Evolutionary conservation across 1,140 invertebrate genomes (phyloP).

Genomic region (Bombus fervidus): DNA sequence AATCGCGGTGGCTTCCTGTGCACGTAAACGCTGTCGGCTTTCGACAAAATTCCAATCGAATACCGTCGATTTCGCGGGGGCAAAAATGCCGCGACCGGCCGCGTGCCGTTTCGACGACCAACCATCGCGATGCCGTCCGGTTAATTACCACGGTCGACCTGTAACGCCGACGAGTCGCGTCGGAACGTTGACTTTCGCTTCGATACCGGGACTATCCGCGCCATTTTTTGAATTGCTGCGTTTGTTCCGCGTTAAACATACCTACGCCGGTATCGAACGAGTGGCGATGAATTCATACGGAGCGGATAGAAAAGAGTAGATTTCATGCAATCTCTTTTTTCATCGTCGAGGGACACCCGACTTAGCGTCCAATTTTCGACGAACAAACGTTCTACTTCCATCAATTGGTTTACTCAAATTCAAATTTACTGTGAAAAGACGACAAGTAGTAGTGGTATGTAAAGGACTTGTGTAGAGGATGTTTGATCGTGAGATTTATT

Average conservation of each 20-base stretch:
- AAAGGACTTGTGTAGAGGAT: no score
- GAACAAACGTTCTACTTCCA: background rate
- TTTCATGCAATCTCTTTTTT: no score
- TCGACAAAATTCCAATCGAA: slow-evolving; percentile 45
- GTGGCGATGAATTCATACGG: background rate
- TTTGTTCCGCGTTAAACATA: background rate
- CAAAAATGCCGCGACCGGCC: slow-evolving; percentile 37
- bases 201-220: background rate
- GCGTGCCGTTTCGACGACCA: slow-evolving; percentile 24
- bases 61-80: slow-evolving; percentile 42
- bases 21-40: slow-evolving; percentile 33
- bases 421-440: no score
- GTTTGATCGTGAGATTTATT: no score
- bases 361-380: background rate
- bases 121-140: slow-evolving; percentile 20
- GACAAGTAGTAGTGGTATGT: no score
- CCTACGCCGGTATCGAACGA: background rate
- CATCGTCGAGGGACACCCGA: no score
- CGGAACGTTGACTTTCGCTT: slow-evolving; percentile 1
- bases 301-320: background rate
- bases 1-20: slow-evolving; percentile 52
- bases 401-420: no score
- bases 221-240: slow-evolving; percentile 8
- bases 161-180: background rate
- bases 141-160: slow-evolving; percentile 31